Evolutionary conservation across 2,888 invertebrate species (phyloP), one percentile per base, ranked within the genome.

Genomic region (Xestia xanthographa): DNA sequence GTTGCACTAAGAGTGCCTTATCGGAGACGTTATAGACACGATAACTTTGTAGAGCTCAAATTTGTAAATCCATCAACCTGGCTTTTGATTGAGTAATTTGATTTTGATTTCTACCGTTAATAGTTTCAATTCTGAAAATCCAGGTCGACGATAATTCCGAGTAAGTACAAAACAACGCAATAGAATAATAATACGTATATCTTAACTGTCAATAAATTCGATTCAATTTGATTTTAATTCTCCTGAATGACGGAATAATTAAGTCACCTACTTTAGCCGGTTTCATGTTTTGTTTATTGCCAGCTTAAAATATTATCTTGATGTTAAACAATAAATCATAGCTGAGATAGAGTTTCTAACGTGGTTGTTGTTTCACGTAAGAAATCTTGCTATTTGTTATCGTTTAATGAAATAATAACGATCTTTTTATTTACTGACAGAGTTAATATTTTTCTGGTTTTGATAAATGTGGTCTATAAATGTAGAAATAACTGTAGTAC

Each of bases 1-100:
- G 95, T 95, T 93, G 92, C 91, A 89, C 92, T 91, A 91, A 93
- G 93, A 95, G 95, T 95, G 93, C 95, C 93, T 94, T 95, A 96
- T 96, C 95, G 90, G 91, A 89, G 92, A 94, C 93, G 93, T 92
- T 94, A 92, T 92, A 93, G 89, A 83, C 87, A 88, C 89, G 96
- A 96, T 96, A 95, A 93, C 95, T 95, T 95, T 95, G 94, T 93
- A 86, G 86, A 86, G 84, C 87, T 92, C 91, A n/a, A n/a, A n/a
- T n/a, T n/a, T n/a, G n/a, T n/a, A n/a, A n/a, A 74, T 73, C 60
- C 41, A 71, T 77, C 70, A 72, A 71, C 14, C 22, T 34, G 67
- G 43, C n/a, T 72, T 86, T 81, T 45, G 71, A 69, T 79, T 78
- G 79, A 83, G 70, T 79, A 86, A 83, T 86, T 63, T 41, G 79